A percentile compares a stretch with the other conserved stretches of the same genome.
Evolutionary conservation across 2,888 invertebrate species (phyloP).

Genomic region (Brachyptera putata): DNA sequence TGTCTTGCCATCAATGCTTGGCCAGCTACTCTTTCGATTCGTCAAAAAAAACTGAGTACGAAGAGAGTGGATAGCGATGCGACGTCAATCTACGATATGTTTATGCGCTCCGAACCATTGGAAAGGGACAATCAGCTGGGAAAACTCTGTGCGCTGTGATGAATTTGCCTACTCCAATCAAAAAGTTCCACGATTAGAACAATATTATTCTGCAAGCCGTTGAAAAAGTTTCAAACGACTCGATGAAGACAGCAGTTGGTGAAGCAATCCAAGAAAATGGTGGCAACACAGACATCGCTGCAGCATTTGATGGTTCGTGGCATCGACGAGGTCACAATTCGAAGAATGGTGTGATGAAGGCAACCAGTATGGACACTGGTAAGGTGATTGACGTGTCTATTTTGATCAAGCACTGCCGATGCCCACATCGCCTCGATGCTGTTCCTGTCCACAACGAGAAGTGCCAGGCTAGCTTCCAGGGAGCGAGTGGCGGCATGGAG

Average conservation of each 20-base stretch:
- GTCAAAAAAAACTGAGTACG: not conserved
- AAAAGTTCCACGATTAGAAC: not conserved
- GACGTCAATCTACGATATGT: not conserved
- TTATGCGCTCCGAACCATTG: not conserved
- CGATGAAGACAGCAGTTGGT: not conserved
- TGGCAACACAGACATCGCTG: slow-evolving; percentile 13
- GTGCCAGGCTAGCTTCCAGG: no score
- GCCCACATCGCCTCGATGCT: not conserved
- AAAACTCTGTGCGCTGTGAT: not conserved
- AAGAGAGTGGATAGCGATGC: not conserved
- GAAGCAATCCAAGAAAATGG: slow-evolving; percentile 6
- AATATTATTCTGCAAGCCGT: not conserved
- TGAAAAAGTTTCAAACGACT: not conserved
- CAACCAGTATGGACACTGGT: slow-evolving; percentile 30
- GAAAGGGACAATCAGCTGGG: not conserved
- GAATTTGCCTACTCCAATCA: not conserved
- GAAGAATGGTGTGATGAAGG: slow-evolving; percentile 30
- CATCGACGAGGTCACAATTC: slow-evolving; percentile 31
- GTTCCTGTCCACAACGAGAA: no score
- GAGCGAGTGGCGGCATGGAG: no score
- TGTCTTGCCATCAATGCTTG: not conserved
- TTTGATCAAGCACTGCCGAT: slow-evolving; percentile 29
- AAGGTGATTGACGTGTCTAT: slow-evolving; percentile 30
- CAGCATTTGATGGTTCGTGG: slow-evolving; percentile 31
- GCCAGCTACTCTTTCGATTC: not conserved